Evolutionary conservation across 2,797 vertebrate species (phyloP).

Genomic region (Micrastur ruficollis): DNA sequence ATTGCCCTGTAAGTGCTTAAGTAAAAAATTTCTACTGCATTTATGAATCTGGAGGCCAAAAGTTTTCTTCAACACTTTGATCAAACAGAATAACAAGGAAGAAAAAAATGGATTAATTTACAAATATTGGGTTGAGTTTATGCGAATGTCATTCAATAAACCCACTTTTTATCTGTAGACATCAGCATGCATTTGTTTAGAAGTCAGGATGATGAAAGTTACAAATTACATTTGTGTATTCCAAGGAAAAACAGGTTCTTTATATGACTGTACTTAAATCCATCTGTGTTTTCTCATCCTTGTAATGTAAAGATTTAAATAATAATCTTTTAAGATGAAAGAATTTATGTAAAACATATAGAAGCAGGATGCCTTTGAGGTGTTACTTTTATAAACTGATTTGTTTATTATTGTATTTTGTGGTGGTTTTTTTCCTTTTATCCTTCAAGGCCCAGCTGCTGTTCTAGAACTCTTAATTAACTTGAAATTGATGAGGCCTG

Average conservation of each 20-base stretch:
- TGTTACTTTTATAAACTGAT: not conserved
- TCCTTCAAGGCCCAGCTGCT: not conserved
- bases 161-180: not conserved
- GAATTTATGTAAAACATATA: not conserved
- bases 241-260: not conserved
- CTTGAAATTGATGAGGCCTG: not conserved
- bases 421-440: not conserved
- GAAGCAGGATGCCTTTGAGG: not conserved
- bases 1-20: not conserved
- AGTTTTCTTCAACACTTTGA: not conserved
- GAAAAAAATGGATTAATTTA: not conserved
- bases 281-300: not conserved
- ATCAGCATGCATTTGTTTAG: not conserved
- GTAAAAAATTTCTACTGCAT: not conserved
- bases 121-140: not conserved
- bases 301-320: not conserved
- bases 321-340: not conserved
- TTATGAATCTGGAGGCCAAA: not conserved
- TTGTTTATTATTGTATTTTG: not conserved
- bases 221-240: not conserved
- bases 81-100: not conserved
- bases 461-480: not conserved
- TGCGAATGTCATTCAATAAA: not conserved
- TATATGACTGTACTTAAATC: not conserved
- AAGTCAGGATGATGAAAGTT: not conserved